Percentiles rank a stretch among this genome's conserved stretches.
Evolutionary conservation across 2,888 invertebrate species (phyloP).

Genomic region (Thera obeliscata): DNA sequence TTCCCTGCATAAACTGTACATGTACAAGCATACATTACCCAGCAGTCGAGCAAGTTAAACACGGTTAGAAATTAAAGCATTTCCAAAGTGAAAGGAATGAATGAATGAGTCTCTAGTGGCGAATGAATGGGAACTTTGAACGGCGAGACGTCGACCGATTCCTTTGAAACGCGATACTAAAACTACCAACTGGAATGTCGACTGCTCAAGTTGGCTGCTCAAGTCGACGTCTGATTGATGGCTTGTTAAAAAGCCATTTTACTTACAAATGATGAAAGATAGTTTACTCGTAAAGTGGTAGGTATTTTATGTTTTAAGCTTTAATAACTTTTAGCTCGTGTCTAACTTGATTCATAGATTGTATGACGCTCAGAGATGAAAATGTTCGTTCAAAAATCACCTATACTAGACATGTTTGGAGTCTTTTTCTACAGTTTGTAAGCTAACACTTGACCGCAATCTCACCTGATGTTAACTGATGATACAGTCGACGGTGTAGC

Average conservation of each 20-base stretch:
- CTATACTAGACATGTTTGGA: not conserved
- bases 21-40: not conserved
- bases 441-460: no score
- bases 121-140: slow-evolving; percentile 47
- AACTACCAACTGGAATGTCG: not conserved
- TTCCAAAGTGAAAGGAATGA: slow-evolving; percentile 57
- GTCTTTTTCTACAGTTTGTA: no score
- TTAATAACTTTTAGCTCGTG: not conserved
- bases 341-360: not conserved
- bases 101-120: slow-evolving; percentile 58
- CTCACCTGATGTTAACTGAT: no score
- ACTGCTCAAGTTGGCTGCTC: not conserved
- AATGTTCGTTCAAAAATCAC: not conserved
- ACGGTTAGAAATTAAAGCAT: slow-evolving; percentile 48
- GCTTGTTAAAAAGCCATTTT: slow-evolving; percentile 2
- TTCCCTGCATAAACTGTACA: no score
- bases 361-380: not conserved
- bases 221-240: not conserved
- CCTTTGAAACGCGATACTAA: slow-evolving; percentile 8
- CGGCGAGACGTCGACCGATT: not conserved
- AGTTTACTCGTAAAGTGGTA: not conserved
- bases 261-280: slow-evolving; percentile 1
- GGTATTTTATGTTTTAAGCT: slow-evolving; percentile 2
- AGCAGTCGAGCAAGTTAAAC: slow-evolving; percentile 25
- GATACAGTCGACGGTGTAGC: no score